Evolutionary conservation across 2,113 vertebrate genomes (phyloP).

Genomic region (Nannospalax galili): DNA sequence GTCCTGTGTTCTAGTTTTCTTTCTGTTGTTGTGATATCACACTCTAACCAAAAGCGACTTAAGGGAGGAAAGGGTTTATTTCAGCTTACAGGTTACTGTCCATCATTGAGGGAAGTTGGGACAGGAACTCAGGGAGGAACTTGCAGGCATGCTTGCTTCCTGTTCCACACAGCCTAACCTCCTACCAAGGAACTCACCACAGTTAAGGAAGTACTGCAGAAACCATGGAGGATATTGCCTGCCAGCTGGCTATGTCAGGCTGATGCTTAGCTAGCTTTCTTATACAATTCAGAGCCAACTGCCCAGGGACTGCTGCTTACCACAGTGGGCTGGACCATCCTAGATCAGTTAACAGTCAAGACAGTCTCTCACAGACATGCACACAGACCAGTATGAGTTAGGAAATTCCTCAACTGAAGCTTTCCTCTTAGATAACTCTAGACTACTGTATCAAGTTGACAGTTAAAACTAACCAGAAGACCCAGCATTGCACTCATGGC

Average conservation of each 20-base stretch:
- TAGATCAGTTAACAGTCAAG: background rate
- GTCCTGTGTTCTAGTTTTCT: background rate
- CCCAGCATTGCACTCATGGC: rapidly evolving
- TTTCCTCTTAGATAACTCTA: background rate
- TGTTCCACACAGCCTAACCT: background rate
- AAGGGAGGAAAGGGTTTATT: background rate
- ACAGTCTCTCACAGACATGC: background rate
- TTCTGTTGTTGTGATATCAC: background rate
- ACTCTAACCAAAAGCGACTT: background rate
- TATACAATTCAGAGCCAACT: background rate
- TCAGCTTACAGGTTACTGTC: background rate
- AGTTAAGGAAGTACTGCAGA: background rate
- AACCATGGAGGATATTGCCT: background rate
- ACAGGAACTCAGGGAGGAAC: background rate
- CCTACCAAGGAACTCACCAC: too few species aligned
- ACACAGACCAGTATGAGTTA: background rate
- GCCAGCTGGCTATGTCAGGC: background rate
- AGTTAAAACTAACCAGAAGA: background rate
- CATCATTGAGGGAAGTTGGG: background rate
- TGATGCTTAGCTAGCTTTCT: background rate
- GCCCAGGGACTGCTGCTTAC: background rate
- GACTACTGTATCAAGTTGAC: too few species aligned
- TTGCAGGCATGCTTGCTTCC: background rate
- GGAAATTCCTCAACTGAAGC: background rate
- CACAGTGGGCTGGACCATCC: background rate